Percentiles rank a stretch among this genome's conserved stretches.
These are phyloP conservation scores for Morpho achilles DNA, from an alignment of 2,888 invertebrate genomes.

Conservation along the genomic window DNA sequence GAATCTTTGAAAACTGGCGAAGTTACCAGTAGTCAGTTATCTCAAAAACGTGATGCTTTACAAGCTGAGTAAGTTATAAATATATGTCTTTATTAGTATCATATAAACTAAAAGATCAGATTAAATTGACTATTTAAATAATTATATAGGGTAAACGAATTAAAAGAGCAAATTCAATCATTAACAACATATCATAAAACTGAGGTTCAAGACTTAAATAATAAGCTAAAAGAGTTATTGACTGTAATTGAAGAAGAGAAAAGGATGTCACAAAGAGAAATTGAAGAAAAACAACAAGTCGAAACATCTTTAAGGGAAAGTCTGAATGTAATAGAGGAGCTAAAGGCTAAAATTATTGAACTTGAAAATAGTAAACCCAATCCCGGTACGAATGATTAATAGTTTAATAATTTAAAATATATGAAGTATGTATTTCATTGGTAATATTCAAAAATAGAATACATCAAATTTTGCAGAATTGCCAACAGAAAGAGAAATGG, in stretches of 20 bases:
- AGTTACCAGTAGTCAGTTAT: conserved; percentile 53
- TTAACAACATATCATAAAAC: conserved; percentile 47
- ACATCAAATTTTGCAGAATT: conserved; percentile 40
- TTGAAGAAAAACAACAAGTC: conserved; percentile 40
- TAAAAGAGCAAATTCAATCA: conserved; percentile 56
- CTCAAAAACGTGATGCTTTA: conserved; percentile 57
- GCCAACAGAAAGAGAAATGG: conserved; percentile 67
- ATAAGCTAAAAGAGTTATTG: conserved; percentile 50
- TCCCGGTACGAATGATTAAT: conserved; percentile 42
- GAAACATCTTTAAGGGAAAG: conserved; percentile 43
- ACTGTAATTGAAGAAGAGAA: conserved; percentile 45
- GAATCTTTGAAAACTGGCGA: conserved; percentile 68
- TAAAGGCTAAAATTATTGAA: conserved; percentile 52
- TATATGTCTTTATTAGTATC: background rate
- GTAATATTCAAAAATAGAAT: background rate
- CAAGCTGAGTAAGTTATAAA: conserved; percentile 50
- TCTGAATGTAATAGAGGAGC: conserved; percentile 44
- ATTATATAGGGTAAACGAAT: conserved; percentile 44
- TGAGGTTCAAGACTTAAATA: conserved; percentile 45
- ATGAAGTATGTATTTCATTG: background rate
- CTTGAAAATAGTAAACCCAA: conserved; percentile 54
- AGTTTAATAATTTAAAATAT: background rate
- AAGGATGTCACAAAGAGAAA: conserved; percentile 39
- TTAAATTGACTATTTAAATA: background rate
- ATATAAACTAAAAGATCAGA: background rate